phyloP scores from a whole-genome alignment of 2,888 invertebrate species.

The Drosophila macrospina region DNA sequence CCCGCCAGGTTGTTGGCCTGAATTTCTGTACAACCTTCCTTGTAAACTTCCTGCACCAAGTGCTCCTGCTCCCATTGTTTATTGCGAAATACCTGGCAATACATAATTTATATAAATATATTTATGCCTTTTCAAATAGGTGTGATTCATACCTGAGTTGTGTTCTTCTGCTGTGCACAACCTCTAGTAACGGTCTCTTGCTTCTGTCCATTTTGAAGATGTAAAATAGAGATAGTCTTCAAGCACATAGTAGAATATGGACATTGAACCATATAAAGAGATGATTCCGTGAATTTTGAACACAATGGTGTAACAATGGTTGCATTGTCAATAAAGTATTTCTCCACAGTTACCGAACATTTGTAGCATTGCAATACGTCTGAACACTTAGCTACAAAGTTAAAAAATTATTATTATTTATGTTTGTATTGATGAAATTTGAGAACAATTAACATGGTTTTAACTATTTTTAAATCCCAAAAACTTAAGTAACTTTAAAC shows the following conservation, averaged over 20 bases:
- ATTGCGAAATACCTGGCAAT: slow-evolving; percentile 86
- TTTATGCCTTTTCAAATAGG: background rate
- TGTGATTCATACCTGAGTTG: slow-evolving; percentile 82
- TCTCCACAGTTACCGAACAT: slow-evolving; percentile 89
- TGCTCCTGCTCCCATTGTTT: slow-evolving; percentile 89
- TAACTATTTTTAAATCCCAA: no score
- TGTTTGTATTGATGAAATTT: no score
- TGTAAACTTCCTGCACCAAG: slow-evolving; percentile 89
- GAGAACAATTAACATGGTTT: no score
- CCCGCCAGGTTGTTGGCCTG: slow-evolving; percentile 87
- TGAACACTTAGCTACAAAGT: slow-evolving; percentile 50
- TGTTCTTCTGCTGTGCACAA: slow-evolving; percentile 91
- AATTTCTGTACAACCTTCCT: slow-evolving; percentile 89
- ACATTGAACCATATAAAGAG: slow-evolving; percentile 90
- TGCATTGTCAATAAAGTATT: slow-evolving; percentile 84
- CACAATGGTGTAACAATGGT: slow-evolving; percentile 89
- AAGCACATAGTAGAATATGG: slow-evolving; percentile 93
- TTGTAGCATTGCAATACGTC: slow-evolving; percentile 88
- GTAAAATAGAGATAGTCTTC: slow-evolving; percentile 89
- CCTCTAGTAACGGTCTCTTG: slow-evolving; percentile 86
- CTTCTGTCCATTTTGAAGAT: slow-evolving; percentile 88
- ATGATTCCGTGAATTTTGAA: slow-evolving; percentile 90
- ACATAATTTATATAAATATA: background rate
- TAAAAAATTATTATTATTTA: background rate
- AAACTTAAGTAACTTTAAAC: no score